Evolutionary conservation across 2,797 vertebrate species (phyloP).

Genomic region (Pseudopleuronectes americanus): DNA sequence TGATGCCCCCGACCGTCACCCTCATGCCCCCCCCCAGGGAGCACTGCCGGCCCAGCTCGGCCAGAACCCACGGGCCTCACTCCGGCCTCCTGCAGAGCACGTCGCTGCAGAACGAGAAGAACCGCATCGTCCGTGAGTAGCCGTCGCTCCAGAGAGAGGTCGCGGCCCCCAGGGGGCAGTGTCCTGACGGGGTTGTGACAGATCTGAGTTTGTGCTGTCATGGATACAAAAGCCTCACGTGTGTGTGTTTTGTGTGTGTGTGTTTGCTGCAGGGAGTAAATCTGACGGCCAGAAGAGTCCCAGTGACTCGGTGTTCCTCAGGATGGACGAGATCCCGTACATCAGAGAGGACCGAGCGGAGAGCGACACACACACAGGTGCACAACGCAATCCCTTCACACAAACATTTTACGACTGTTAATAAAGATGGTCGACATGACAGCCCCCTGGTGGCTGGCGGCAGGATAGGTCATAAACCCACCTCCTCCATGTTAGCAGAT

Average conservation of each 20-base stretch:
- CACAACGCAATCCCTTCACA: too few relatives aligned
- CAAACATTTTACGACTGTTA: too few relatives aligned
- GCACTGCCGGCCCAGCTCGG: slow-evolving; percentile 58
- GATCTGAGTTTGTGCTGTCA: background rate
- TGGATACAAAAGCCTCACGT: background rate
- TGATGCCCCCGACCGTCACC: slow-evolving; percentile 46
- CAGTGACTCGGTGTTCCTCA: slow-evolving; percentile 90
- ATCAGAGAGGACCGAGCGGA: slow-evolving; percentile 84
- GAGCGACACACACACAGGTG: slow-evolving; percentile 29
- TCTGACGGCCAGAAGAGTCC: slow-evolving; percentile 92
- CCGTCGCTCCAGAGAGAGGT: fast-evolving
- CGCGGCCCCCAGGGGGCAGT: too few relatives aligned
- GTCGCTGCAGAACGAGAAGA: slow-evolving; percentile 87
- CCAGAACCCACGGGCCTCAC: slow-evolving; percentile 65
- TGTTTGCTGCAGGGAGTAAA: slow-evolving; percentile 83
- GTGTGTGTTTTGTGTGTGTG: slow-evolving; percentile 1
- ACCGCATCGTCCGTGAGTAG: slow-evolving; percentile 86
- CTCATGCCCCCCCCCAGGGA: slow-evolving; percentile 75
- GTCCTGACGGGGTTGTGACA: too few relatives aligned
- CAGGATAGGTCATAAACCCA: too few relatives aligned
- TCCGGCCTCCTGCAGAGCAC: slow-evolving; percentile 73
- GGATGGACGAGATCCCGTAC: slow-evolving; percentile 92
- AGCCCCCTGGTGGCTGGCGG: too few relatives aligned
- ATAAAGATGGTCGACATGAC: too few relatives aligned
- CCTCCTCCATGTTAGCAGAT: too few relatives aligned